phyloP scores from a whole-genome alignment of 2,797 vertebrate species.

The Anomalospiza imberbis region DNA sequence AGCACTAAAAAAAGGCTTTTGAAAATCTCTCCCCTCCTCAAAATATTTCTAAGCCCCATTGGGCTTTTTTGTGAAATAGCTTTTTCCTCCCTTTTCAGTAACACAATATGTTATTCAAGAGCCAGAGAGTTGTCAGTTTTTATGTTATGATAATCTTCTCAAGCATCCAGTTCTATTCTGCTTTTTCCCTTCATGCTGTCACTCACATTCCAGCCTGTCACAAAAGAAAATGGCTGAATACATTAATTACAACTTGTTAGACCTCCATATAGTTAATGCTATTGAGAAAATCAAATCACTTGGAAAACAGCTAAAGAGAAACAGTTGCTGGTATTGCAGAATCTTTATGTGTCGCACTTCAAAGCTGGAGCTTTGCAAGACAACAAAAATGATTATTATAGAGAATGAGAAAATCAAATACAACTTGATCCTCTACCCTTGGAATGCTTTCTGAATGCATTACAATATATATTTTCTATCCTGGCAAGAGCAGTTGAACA shows the following conservation, averaged over 20 bases:
- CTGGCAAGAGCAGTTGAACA: neutral
- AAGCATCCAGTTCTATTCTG: slow-evolving; percentile 27
- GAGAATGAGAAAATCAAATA: slow-evolving; percentile 36
- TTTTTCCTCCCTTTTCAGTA: slow-evolving; percentile 31
- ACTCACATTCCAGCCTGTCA: slow-evolving; percentile 18
- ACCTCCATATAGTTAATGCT: slow-evolving; percentile 12
- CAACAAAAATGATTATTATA: slow-evolving; percentile 15
- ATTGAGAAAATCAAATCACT: slow-evolving; percentile 56
- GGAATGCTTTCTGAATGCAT: slow-evolving; percentile 7
- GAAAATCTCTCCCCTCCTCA: neutral
- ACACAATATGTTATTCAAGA: slow-evolving; percentile 35
- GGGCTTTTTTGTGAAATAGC: neutral
- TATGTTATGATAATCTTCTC: slow-evolving; percentile 35
- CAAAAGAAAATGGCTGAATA: slow-evolving; percentile 47
- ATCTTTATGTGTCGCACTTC: neutral
- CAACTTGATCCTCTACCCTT: neutral
- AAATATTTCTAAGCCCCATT: neutral
- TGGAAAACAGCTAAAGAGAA: slow-evolving; percentile 58
- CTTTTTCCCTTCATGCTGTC: slow-evolving; percentile 2
- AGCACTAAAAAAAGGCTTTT: neutral
- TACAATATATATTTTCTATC: neutral
- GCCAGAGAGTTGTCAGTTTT: slow-evolving; percentile 44
- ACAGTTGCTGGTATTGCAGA: neutral
- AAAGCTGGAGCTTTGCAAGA: slow-evolving; percentile 25
- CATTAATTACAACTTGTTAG: slow-evolving; percentile 60